Conservation (phyloP, 2,113 vertebrate species). For the Miniopterus natalensis region DNA sequence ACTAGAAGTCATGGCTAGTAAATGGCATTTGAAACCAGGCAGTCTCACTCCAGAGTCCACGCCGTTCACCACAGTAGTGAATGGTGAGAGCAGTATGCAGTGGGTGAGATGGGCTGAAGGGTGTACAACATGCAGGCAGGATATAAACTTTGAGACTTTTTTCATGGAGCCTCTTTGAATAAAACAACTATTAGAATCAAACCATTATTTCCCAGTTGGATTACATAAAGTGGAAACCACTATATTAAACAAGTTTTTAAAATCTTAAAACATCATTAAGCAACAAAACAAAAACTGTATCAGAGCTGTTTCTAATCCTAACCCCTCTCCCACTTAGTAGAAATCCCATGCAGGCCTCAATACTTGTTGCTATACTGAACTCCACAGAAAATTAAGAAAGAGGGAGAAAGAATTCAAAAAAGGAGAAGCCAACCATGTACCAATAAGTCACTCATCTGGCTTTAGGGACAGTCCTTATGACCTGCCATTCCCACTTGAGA, state of each 20-base stretch:
- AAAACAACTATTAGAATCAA: conserved; percentile 16
- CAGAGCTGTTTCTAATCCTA: neutral
- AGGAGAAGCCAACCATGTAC: neutral
- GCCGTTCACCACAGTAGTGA: neutral
- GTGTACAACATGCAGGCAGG: neutral
- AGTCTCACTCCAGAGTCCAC: neutral
- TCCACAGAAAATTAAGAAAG: neutral
- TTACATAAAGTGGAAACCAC: neutral
- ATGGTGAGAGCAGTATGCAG: neutral
- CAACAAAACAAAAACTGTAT: neutral
- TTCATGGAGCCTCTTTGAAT: neutral
- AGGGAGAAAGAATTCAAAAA: neutral
- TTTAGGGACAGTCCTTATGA: neutral
- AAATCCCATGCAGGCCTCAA: neutral
- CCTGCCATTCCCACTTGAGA: neutral
- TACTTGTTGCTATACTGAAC: neutral
- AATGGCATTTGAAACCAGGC: neutral
- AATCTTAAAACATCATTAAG: conserved; percentile 9
- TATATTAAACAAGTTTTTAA: neutral
- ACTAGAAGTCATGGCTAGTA: neutral
- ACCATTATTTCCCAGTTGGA: conserved; percentile 10
- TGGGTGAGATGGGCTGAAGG: neutral
- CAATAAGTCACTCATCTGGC: neutral
- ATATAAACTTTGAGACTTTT: neutral
- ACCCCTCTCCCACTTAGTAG: neutral